phyloP scores from a whole-genome alignment of 2,888 invertebrate genomes.

The Dryocosmus kuriphilus region DNA sequence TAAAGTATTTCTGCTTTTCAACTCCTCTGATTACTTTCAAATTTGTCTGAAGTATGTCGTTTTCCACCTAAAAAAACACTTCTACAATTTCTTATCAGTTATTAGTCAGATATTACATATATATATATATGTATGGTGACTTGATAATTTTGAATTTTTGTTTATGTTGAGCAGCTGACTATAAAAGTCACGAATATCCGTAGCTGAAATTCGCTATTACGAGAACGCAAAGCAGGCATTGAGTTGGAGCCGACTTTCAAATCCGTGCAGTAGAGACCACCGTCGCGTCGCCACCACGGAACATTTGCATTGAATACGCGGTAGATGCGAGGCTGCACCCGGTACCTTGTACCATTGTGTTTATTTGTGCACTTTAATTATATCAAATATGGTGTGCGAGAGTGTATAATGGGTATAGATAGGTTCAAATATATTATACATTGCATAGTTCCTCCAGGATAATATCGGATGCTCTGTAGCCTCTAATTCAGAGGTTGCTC shows the following conservation, averaged over 20 bases:
- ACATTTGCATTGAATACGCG: constrained; percentile 77
- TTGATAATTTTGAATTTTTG: neutral
- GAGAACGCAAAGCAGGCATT: neutral
- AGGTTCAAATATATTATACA: neutral
- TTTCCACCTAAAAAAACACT: too few relatives aligned
- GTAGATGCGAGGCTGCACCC: constrained; percentile 60
- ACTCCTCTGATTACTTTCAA: too few relatives aligned
- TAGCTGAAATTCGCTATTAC: neutral
- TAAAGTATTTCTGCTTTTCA: too few relatives aligned
- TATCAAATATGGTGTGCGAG: constrained; percentile 75
- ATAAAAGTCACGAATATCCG: neutral
- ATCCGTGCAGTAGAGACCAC: constrained; percentile 4
- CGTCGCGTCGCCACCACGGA: constrained; percentile 42
- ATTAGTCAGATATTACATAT: too few relatives aligned
- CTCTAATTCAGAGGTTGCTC: neutral
- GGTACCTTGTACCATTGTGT: constrained; percentile 75
- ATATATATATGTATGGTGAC: too few relatives aligned
- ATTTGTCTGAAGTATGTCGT: too few relatives aligned
- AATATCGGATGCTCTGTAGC: neutral
- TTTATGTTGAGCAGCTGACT: neutral
- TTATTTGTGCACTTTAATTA: constrained; percentile 77
- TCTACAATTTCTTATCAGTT: too few relatives aligned
- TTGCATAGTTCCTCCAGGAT: constrained; percentile 1
- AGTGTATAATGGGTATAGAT: constrained; percentile 42
- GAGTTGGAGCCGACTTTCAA: constrained; percentile 32